A percentile compares a stretch with the other conserved stretches of the same genome.
These are phyloP conservation scores for Macrotus californicus DNA, from an alignment of 2,113 vertebrate genomes.

Conservation along the genomic window DNA sequence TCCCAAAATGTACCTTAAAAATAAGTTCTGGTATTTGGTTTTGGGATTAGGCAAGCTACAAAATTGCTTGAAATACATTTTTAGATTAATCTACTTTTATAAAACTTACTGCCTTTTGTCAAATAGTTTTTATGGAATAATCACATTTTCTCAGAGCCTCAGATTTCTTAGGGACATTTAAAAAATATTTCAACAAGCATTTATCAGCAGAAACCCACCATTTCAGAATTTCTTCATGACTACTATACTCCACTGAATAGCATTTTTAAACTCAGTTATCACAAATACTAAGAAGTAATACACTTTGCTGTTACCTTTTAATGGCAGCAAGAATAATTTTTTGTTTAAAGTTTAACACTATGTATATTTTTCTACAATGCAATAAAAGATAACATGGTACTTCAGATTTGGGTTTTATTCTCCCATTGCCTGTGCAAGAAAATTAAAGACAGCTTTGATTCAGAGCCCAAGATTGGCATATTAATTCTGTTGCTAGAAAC, in stretches of 20 bases:
- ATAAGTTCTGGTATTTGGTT: slow-evolving; percentile 30
- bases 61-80: slow-evolving; percentile 25
- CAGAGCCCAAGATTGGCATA: slow-evolving; percentile 27
- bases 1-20: not conserved
- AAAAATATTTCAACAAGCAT: not conserved
- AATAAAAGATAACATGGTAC: not conserved
- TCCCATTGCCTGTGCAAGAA: not conserved
- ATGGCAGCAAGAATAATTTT: not conserved
- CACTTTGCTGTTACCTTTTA: not conserved
- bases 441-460: slow-evolving; percentile 42
- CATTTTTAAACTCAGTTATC: not conserved
- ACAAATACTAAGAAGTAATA: not conserved
- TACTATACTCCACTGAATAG: not conserved
- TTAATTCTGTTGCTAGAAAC: slow-evolving; percentile 70
- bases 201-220: not conserved
- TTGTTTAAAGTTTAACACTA: not conserved
- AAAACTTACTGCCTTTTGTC: not conserved
- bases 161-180: not conserved
- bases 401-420: not conserved
- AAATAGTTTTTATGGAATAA: slow-evolving; percentile 1
- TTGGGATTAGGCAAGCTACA: slow-evolving; percentile 13
- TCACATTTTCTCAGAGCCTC: slow-evolving; percentile 15
- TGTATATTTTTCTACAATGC: not conserved
- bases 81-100: slow-evolving; percentile 31
- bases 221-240: slow-evolving; percentile 1